These are phyloP conservation scores for Oriolus oriolus DNA, from an alignment of 2,113 vertebrate genomes.

Conservation along the genomic window DNA sequence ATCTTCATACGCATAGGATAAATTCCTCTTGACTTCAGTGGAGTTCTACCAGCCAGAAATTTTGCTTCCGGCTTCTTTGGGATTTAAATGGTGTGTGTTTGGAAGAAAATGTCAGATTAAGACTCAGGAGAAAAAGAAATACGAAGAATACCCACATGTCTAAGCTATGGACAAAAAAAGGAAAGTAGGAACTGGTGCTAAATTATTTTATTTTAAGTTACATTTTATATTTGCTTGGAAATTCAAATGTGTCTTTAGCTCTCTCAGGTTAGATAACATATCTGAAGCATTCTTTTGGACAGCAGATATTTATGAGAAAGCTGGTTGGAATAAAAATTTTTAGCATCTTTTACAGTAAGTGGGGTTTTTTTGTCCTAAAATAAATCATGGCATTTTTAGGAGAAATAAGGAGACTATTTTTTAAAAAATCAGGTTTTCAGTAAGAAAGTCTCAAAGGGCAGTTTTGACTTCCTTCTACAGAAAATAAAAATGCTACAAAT, in stretches of 20 bases:
- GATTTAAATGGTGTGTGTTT: conserved; percentile 14
- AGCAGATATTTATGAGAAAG: background rate
- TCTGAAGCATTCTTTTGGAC: background rate
- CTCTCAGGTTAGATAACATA: background rate
- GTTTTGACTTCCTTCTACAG: background rate
- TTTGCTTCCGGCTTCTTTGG: conserved; percentile 39
- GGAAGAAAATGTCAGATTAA: conserved; percentile 48
- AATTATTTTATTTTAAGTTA: background rate
- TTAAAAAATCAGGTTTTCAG: background rate
- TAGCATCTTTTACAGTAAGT: background rate
- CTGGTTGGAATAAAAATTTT: background rate
- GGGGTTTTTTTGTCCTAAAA: background rate
- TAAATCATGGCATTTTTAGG: background rate
- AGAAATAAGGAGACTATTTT: background rate
- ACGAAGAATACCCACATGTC: background rate
- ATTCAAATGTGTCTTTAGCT: background rate
- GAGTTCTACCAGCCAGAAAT: conserved; percentile 5
- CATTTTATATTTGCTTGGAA: background rate
- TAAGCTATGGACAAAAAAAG: background rate
- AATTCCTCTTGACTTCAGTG: conserved; percentile 3
- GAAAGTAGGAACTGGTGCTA: background rate
- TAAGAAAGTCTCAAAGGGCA: background rate
- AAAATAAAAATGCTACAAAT: background rate
- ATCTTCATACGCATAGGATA: background rate
- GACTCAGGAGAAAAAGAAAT: conserved; percentile 18